Conservation (phyloP, 2,113 vertebrate genomes). For the Campylomormyrus numenius region DNA sequence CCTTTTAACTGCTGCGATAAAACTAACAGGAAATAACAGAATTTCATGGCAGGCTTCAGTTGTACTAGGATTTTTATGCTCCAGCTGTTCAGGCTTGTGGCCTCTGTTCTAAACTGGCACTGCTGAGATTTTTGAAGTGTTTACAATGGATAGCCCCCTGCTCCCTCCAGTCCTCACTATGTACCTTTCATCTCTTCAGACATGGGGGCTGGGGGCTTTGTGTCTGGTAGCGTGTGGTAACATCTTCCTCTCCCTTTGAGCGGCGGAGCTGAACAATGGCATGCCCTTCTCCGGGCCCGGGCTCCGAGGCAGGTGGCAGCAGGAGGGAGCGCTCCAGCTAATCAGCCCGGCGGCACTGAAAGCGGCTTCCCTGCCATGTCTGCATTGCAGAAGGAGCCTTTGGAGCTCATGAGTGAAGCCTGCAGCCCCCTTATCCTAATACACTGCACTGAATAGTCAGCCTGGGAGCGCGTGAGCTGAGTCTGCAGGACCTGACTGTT, state of each 20-base stretch:
- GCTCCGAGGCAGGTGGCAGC: not conserved
- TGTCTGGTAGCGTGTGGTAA: constrained; percentile 14
- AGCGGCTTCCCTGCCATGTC: not conserved
- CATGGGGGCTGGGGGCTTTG: constrained; percentile 8
- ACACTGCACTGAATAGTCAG: not conserved
- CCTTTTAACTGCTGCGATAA: not conserved
- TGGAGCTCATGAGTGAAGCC: not conserved
- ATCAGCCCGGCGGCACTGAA: not conserved
- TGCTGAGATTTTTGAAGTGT: not conserved
- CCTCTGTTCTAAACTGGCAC: not conserved
- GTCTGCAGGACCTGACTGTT: not conserved
- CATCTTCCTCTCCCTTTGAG: not conserved
- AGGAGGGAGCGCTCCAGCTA: not conserved
- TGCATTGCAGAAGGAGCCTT: not conserved
- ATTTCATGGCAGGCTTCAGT: not conserved
- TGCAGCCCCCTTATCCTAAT: not conserved
- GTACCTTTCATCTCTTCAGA: constrained; percentile 4
- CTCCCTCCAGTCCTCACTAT: not conserved
- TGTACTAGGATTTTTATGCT: not conserved
- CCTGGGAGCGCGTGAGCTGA: not conserved
- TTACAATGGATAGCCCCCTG: constrained; percentile 4
- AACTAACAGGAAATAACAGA: not conserved
- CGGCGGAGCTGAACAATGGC: not conserved
- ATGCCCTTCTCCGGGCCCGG: not conserved
- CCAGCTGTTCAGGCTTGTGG: constrained; percentile 1